phyloP scores from a whole-genome alignment of 1,140 invertebrate genomes.

The Oncopodura yosiiana region DNA sequence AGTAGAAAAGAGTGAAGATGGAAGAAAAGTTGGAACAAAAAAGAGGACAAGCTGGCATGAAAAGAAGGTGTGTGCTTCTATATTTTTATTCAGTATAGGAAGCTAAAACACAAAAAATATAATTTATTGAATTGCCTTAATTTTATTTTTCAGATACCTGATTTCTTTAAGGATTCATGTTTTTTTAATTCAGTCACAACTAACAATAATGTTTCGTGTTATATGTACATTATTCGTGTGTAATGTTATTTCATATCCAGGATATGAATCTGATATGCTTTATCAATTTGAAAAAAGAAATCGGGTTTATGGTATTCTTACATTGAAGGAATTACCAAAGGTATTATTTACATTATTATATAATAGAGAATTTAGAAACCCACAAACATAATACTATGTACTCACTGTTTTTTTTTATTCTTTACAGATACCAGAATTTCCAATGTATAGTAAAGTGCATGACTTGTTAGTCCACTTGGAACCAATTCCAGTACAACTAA shows the following conservation, averaged over 20 bases:
- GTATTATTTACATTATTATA: not conserved
- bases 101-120: not conserved
- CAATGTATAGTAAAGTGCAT: not conserved
- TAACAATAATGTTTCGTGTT: not conserved
- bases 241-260: not conserved
- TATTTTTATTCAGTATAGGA: not conserved
- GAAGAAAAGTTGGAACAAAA: constrained; percentile 10
- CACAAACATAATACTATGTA: not conserved
- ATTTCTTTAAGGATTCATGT: not conserved
- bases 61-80: not conserved
- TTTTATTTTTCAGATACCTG: not conserved
- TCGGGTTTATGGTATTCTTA: not conserved
- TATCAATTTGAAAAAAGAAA: constrained; percentile 4
- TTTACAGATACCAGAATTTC: no score
- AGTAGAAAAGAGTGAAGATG: not conserved
- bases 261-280: not conserved
- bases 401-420: no score
- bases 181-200: not conserved
- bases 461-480: not conserved
- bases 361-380: not conserved
- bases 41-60: constrained; percentile 6
- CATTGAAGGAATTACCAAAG: not conserved
- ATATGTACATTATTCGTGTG: not conserved
- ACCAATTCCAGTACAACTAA: not conserved
- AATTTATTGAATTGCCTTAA: not conserved